Evolutionary conservation across 2,113 vertebrate species (phyloP).

Genomic region (Nibea albiflora): DNA sequence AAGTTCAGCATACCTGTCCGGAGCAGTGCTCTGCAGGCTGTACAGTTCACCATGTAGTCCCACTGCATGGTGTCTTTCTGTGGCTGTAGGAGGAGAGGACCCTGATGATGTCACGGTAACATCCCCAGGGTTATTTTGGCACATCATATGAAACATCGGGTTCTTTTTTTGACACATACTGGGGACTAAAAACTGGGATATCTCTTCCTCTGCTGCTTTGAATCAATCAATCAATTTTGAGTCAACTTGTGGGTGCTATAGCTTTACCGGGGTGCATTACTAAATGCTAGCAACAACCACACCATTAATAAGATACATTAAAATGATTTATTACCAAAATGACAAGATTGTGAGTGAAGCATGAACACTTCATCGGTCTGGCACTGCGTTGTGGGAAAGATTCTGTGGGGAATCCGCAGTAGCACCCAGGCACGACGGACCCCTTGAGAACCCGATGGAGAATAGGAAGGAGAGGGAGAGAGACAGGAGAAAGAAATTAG

Average conservation of each 20-base stretch:
- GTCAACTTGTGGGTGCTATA: not conserved
- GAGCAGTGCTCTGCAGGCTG: not conserved
- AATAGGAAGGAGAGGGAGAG: too few relatives aligned
- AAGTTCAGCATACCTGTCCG: not conserved
- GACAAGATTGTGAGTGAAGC: too few relatives aligned
- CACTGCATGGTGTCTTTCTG: not conserved
- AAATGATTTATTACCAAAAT: too few relatives aligned
- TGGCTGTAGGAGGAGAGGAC: not conserved
- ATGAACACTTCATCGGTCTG: too few relatives aligned
- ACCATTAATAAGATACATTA: too few relatives aligned
- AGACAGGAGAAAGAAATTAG: too few relatives aligned
- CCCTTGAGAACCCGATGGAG: too few relatives aligned
- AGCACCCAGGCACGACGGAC: too few relatives aligned
- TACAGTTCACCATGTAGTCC: not conserved
- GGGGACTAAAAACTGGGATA: not conserved
- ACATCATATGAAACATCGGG: too few relatives aligned
- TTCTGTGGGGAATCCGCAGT: too few relatives aligned
- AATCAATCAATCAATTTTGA: not conserved
- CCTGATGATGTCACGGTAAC: not conserved
- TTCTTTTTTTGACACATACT: not conserved
- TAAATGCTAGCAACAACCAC: too few relatives aligned
- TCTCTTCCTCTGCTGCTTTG: not conserved
- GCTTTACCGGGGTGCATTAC: not conserved
- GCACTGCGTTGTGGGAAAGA: too few relatives aligned
- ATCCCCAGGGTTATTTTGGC: not conserved